phyloP scores from a whole-genome alignment of 2,113 vertebrate genomes.

The Elephas maximus region DNA sequence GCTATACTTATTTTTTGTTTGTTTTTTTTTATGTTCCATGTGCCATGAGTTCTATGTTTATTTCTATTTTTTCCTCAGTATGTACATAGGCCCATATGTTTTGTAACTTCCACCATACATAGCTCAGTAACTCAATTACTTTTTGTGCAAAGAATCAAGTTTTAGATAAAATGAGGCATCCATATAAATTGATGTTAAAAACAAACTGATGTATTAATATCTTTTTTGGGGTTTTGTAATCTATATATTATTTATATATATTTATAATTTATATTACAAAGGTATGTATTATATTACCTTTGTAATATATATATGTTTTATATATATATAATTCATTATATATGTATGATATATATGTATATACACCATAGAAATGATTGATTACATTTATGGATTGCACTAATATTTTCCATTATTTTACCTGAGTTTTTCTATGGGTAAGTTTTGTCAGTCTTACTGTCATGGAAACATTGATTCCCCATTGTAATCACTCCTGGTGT shows the following conservation, averaged over 20 bases:
- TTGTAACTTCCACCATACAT: background rate
- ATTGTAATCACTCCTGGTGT: conserved; percentile 81
- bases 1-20: background rate
- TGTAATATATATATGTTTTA: too few relatives aligned
- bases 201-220: background rate
- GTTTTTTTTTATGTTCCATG: background rate
- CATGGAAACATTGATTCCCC: conserved; percentile 84
- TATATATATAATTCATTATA: background rate
- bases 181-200: background rate
- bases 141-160: background rate
- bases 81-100: background rate
- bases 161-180: background rate
- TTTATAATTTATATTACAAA: too few relatives aligned
- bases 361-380: conserved; percentile 28
- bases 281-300: too few relatives aligned
- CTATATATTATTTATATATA: too few relatives aligned
- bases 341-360: background rate
- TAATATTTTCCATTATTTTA: conserved; percentile 82
- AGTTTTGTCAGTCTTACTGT: conserved; percentile 80
- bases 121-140: conserved; percentile 14
- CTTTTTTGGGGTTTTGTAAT: background rate
- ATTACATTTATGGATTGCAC: conserved; percentile 60
- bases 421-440: conserved; percentile 76
- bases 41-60: conserved; percentile 56
- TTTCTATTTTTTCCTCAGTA: conserved; percentile 33